Base-by-base conservation (phyloP, 2,888 invertebrate genomes). In the Paralinhomoeus sp. region DNA sequence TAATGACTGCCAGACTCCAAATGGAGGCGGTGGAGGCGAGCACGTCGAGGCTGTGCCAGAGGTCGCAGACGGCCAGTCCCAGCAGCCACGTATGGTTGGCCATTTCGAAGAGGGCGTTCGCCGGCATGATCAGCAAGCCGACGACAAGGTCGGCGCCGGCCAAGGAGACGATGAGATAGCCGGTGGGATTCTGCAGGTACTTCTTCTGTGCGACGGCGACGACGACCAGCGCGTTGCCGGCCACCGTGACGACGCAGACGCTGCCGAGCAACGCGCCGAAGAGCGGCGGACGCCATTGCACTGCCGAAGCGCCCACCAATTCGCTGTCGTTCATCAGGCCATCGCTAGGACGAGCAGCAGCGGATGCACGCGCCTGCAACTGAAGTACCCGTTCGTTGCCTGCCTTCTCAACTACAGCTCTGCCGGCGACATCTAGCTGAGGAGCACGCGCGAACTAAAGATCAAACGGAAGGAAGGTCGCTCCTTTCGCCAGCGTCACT, bases 21-120 rank as follows among this genome's bases (percentile, higher is more conserved):
- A 97, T 97, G 15, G 89, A 89, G 5, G 91, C 91, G 0, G 97
- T 93, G 56, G 85, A 85, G 56, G 89, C 91, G 1, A 93, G 72
- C 2, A 97, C 93, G 62, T 97, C 93, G 50, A 93, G 65, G 0
- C 89, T 89, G 44, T 89, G 75, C 89, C 93, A 97, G 22, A 89
- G 75, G 62, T 97, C 93, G 64, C 93, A 97, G 82, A 85, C 87
- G 57, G 82, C 79, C 2, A 78, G 75, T 54, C 56, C 58, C 24
- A 59, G 46, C 17, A 56, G 37, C 60, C 60, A 60, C 5, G 48
- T 49, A 46, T 57, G 58, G 27, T 53, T 48, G 23, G 55, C 55
- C 54, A 60, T 57, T 46, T 60, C 58, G 35, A 56, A 60, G 17
- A 60, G 43, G 2, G 55, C 55, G 45, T 59, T 61, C 45, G 93